Base-by-base conservation (phyloP, 1,140 invertebrate genomes). In the Reticulitermes speratus region DNA sequence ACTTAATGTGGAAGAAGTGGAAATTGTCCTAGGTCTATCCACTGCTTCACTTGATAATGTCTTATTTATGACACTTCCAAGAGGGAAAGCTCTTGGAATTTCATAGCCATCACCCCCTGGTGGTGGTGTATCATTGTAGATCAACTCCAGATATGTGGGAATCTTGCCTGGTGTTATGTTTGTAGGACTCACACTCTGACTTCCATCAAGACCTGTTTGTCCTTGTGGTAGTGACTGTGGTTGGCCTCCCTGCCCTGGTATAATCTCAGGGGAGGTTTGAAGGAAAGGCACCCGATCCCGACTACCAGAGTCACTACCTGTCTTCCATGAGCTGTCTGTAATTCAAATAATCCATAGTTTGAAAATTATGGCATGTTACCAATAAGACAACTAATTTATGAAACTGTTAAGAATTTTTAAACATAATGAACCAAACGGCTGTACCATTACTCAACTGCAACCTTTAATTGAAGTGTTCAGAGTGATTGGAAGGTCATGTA, bases 121-220 rank as follows among this genome's bases (percentile, higher is more conserved):
- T 7, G 89, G 86, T 55, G 89, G 89, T 6, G 89, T 86, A 16
- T 91, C 88, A 55, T 91, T 90, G 12, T 90, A 89, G 48, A 94
- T 90, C 69, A 94, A 88, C 88, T 94, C 93, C 12, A 94, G 88
- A 88, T 94, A 94, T 87, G 94, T 94, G 0, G 93, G 93, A 25
- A 89, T 69, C 85, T 90, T 89, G 16, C 25, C 19, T 23, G 21
- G 8, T 87, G 83, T 21, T 90, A n/a, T 82, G 84, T 88, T 86
- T 90, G 88, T 3, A 88, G 87, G 23, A 87, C 85, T 6, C 87
- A 86, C 12, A 88, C 88, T 12, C 89, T 88, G 44, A 30, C 25
- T n/a, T 30, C 25, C 65, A n/a, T n/a, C n/a, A 75, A 75, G 65
- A 75, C 25, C 65, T 75, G 65, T 75, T 30, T 30, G 25, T 30